These are phyloP conservation scores for Chesias legatella DNA, from an alignment of 2,888 invertebrate species.

Conservation along the genomic window DNA sequence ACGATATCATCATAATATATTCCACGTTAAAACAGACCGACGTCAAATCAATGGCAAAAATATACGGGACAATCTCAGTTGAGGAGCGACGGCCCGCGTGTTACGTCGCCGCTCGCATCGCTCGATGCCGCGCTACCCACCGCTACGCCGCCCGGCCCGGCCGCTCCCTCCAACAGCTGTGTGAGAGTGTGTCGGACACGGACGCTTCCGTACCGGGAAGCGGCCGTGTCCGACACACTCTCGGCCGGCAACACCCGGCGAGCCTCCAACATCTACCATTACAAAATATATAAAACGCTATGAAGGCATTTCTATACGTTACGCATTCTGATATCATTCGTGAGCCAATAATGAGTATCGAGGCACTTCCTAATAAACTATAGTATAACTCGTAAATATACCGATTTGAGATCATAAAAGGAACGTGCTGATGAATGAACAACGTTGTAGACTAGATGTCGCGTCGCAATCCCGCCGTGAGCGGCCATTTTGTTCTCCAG, in stretches of 20 bases:
- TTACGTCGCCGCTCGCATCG: slow-evolving; percentile 19
- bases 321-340: slow-evolving; percentile 55
- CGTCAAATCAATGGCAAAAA: slow-evolving; percentile 63
- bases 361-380: slow-evolving; percentile 66
- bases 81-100: slow-evolving; percentile 41
- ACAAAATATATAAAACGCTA: slow-evolving; percentile 76
- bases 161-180: too few species aligned
- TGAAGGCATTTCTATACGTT: slow-evolving; percentile 63
- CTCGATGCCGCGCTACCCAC: too few species aligned
- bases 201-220: too few species aligned
- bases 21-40: slow-evolving; percentile 54
- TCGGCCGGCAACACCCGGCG: slow-evolving; percentile 51
- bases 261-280: slow-evolving; percentile 46
- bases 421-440: slow-evolving; percentile 37
- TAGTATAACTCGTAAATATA: slow-evolving; percentile 27
- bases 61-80: slow-evolving; percentile 53
- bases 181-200: too few species aligned
- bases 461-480: slow-evolving; percentile 21
- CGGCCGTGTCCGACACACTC: slow-evolving; percentile 61
- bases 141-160: too few species aligned
- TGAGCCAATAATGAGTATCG: slow-evolving; percentile 49
- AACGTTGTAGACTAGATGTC: slow-evolving; percentile 45
- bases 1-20: slow-evolving; percentile 54
- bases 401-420: slow-evolving; percentile 54
- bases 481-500: slow-evolving; percentile 12